These are phyloP conservation scores for Aptenodytes patagonicus DNA, from an alignment of 2,113 vertebrate genomes.

Conservation along the genomic window DNA sequence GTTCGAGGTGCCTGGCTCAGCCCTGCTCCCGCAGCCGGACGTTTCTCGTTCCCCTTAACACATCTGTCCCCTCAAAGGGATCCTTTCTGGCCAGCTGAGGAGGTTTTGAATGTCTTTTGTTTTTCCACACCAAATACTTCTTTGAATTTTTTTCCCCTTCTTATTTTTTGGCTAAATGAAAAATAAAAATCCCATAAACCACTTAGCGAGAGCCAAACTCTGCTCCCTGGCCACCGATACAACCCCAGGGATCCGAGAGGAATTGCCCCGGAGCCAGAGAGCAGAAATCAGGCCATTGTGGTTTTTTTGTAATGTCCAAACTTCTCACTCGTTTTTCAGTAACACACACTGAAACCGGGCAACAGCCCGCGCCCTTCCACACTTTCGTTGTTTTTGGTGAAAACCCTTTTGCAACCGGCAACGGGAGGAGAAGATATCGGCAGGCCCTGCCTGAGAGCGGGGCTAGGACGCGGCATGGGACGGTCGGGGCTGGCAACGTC, in stretches of 20 bases:
- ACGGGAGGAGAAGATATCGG: accelerated
- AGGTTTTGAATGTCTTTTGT: not conserved
- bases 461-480: accelerated
- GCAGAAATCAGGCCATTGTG: not conserved
- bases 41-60: not conserved
- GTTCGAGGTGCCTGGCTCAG: not conserved
- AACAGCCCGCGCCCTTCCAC: accelerated
- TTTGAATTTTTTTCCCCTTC: not conserved
- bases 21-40: not conserved
- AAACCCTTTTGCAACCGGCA: not conserved
- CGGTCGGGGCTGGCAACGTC: not conserved
- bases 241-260: not conserved
- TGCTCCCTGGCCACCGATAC: not conserved
- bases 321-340: not conserved
- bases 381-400: not conserved
- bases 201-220: not conserved
- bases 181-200: not conserved
- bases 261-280: not conserved
- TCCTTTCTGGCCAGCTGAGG: not conserved
- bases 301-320: not conserved
- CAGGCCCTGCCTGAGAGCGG: not conserved
- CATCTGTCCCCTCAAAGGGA: not conserved
- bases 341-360: not conserved
- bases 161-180: not conserved
- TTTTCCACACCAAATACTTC: not conserved